Base-by-base conservation (phyloP, 1,140 invertebrate genomes). In the Trichonephila clavipes region DNA sequence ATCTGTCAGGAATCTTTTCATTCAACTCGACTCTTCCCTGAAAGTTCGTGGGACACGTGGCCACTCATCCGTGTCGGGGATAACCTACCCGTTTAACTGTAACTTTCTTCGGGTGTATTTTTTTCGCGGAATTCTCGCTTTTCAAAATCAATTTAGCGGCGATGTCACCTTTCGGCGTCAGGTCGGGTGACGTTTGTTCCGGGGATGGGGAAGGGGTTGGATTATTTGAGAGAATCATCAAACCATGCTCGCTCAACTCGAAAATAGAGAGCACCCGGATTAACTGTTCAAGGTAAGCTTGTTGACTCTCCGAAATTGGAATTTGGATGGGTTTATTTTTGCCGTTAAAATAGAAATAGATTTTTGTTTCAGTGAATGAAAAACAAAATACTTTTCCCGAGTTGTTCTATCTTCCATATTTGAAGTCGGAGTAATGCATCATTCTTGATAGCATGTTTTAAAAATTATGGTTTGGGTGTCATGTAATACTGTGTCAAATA, bases 71-170 rank as follows among this genome's bases (percentile, higher is more conserved):
- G 14, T 83, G 82, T 40, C 12, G 82, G 12, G 34, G n/a, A 83
- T 83, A 83, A 83, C 44, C 82, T 83, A 24, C 82, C 82, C 51
- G 21, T n/a, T 83, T 83, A 58, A 83, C 19, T 83, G 82, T n/a
- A 83, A 83, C 82, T 83, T 83, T 83, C 82, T 83, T 83, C 82
- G 19, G 51, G 10, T 51, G 51, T 51, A 83, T 58, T 58, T 58
- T 83, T 83, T 58, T 59, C 82, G 51, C n/a, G n/a, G 82, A 83
- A 83, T 59, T 10, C 44, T 8, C 7, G 82, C 82, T 83, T 59
- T 59, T 51, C 44, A 83, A 83, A 83, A 83, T 83, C 82, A 83
- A 83, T 83, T 83, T 6, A 8, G 34, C 34, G 72, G 24, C 40
- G 24, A 83, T 83, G 82, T 83, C 82, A 83, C 82, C 82, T 83